Evolutionary conservation across 2,797 vertebrate species (phyloP).

Genomic region (Lemur catta): DNA sequence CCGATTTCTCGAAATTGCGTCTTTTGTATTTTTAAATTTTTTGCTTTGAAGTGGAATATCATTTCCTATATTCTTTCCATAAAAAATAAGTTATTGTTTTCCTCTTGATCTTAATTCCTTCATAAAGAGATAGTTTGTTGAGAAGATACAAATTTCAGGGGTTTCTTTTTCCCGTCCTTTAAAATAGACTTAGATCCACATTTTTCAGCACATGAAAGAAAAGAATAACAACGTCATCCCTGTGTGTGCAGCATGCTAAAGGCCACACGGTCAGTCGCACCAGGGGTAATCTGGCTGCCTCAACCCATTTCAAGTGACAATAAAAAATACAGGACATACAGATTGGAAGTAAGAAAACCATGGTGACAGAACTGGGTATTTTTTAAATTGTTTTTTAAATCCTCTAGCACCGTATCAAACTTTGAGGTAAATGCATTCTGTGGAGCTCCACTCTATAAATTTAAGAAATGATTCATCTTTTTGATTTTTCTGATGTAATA

Average conservation of each 20-base stretch:
- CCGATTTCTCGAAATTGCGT: background rate
- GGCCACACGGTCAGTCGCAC: background rate
- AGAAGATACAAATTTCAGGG: background rate
- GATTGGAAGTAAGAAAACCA: background rate
- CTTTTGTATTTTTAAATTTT: background rate
- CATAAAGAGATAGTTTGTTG: background rate
- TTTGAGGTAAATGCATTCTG: background rate
- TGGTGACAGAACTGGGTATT: background rate
- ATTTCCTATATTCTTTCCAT: background rate
- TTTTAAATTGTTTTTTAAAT: background rate
- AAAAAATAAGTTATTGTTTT: background rate
- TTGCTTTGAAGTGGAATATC: background rate
- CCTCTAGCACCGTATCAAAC: background rate
- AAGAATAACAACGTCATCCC: background rate
- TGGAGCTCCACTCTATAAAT: background rate
- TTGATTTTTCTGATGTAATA: background rate
- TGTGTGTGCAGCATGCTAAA: background rate
- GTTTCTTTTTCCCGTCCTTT: background rate
- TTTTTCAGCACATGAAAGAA: background rate
- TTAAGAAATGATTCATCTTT: background rate
- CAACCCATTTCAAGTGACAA: background rate
- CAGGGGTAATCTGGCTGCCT: background rate
- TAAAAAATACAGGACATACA: background rate
- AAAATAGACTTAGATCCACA: background rate
- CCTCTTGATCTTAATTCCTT: slow-evolving; percentile 14